phyloP scores from a whole-genome alignment of 2,888 invertebrate species.

The Brenthis daphne region DNA sequence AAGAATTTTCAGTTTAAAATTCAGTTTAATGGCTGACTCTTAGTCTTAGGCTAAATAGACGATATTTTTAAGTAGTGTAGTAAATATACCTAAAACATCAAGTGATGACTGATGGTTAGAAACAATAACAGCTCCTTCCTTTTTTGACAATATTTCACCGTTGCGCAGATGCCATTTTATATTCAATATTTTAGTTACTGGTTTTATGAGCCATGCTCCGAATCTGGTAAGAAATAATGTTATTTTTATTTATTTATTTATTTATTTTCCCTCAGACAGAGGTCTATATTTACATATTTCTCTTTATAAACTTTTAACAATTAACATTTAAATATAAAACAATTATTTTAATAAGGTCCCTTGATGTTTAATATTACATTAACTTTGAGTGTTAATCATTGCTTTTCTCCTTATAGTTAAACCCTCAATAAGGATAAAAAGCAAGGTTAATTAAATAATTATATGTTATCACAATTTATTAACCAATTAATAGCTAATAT shows the following conservation, averaged over 20 bases:
- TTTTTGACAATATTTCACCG: constrained; percentile 69
- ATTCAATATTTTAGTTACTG: constrained; percentile 69
- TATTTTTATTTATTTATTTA: no score
- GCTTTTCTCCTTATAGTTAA: constrained; percentile 6
- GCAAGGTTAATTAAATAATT: constrained; percentile 5
- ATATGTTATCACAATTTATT: constrained; percentile 4
- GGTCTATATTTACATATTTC: no score
- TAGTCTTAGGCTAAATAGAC: no score
- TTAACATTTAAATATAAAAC: neutral
- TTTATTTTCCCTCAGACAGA: no score
- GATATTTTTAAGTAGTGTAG: neutral
- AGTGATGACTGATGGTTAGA: constrained; percentile 86
- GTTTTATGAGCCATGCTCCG: constrained; percentile 55
- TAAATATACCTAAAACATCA: constrained; percentile 82
- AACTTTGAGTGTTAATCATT: constrained; percentile 1
- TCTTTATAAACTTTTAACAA: no score
- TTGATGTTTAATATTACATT: neutral
- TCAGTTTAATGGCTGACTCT: no score
- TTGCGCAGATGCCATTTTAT: constrained; percentile 79
- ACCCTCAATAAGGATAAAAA: constrained; percentile 1
- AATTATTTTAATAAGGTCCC: no score
- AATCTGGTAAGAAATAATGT: constrained; percentile 47
- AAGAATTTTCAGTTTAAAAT: no score
- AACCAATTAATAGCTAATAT: constrained; percentile 2
- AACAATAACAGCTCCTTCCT: constrained; percentile 83